Evolutionary conservation across 2,113 vertebrate genomes (phyloP).

Genomic region (Spilogale gracilis): DNA sequence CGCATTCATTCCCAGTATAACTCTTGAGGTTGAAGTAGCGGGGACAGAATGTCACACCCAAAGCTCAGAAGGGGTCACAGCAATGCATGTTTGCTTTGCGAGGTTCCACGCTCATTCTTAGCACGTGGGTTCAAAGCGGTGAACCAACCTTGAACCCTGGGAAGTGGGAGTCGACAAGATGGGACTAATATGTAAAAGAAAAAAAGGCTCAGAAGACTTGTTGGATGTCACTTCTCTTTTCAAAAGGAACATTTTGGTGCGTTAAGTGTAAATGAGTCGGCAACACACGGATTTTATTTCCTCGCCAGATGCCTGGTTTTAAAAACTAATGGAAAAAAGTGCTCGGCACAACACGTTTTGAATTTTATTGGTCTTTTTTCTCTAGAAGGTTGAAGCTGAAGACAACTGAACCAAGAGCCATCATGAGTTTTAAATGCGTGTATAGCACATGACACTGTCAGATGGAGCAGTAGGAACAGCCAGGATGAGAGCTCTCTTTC

Average conservation of each 20-base stretch:
- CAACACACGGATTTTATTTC: conserved; percentile 79
- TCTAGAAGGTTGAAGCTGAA: conserved; percentile 65
- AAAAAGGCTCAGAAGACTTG: conserved; percentile 1
- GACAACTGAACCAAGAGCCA: conserved; percentile 32
- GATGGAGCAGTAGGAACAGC: neutral
- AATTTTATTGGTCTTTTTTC: conserved; percentile 65
- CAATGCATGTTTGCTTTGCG: conserved; percentile 44
- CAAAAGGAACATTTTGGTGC: conserved; percentile 59
- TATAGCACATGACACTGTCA: neutral
- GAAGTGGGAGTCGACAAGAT: conserved; percentile 22
- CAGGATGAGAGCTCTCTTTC: neutral
- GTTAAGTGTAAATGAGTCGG: conserved; percentile 78
- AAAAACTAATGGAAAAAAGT: conserved; percentile 69
- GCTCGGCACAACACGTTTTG: conserved; percentile 39
- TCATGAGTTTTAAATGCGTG: neutral
- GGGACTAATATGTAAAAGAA: conserved; percentile 50
- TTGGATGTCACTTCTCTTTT: conserved; percentile 47
- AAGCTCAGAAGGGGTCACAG: neutral
- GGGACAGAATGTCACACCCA: conserved; percentile 2
- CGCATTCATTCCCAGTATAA: neutral
- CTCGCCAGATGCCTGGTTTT: conserved; percentile 72
- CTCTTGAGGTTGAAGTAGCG: neutral
- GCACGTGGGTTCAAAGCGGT: conserved; percentile 56
- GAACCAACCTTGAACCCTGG: conserved; percentile 59
- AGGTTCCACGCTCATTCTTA: conserved; percentile 58